Evolutionary conservation across 2,888 invertebrate species (phyloP).

Genomic region (Acleris emargana): DNA sequence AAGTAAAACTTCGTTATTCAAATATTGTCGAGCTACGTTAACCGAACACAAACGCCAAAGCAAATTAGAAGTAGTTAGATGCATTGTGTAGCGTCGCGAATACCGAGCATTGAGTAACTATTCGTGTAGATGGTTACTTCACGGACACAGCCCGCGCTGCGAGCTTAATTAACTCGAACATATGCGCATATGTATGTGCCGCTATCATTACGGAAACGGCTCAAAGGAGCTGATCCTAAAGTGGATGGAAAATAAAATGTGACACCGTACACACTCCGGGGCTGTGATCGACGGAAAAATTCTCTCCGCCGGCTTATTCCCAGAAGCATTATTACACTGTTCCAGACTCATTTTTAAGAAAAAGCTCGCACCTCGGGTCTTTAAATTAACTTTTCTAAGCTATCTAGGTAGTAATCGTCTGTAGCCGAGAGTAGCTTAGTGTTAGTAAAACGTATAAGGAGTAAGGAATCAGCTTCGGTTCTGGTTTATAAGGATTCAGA

Average conservation of each 20-base stretch:
- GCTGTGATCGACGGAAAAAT: slow-evolving; percentile 42
- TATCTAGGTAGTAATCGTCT: slow-evolving; percentile 15
- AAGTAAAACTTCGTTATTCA: slow-evolving; percentile 24
- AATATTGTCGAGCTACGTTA: slow-evolving; percentile 25
- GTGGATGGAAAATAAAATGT: slow-evolving; percentile 36
- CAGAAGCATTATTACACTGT: slow-evolving; percentile 54
- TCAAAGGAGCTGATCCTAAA: slow-evolving; percentile 37
- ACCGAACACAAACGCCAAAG: slow-evolving; percentile 28
- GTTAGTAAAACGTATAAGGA: slow-evolving; percentile 20
- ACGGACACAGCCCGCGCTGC: slow-evolving; percentile 44
- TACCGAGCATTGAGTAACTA: slow-evolving; percentile 50
- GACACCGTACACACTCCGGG: slow-evolving; percentile 29
- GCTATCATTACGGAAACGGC: slow-evolving; percentile 43
- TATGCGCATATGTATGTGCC: slow-evolving; percentile 36
- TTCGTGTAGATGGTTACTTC: slow-evolving; percentile 48
- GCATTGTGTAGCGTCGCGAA: slow-evolving; percentile 43
- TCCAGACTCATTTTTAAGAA: slow-evolving; percentile 56
- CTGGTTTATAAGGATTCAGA: slow-evolving; percentile 7
- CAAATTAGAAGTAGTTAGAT: slow-evolving; percentile 36
- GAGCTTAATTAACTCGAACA: slow-evolving; percentile 55
- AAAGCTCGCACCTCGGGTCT: slow-evolving; percentile 56
- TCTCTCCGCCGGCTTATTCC: slow-evolving; percentile 46
- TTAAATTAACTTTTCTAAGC: slow-evolving; percentile 25
- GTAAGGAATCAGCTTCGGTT: slow-evolving; percentile 11
- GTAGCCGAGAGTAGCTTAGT: slow-evolving; percentile 7